A percentile compares a stretch with the other conserved stretches of the same genome.
Evolutionary conservation across 2,113 vertebrate genomes (phyloP).

Genomic region (Sciurus niger): DNA sequence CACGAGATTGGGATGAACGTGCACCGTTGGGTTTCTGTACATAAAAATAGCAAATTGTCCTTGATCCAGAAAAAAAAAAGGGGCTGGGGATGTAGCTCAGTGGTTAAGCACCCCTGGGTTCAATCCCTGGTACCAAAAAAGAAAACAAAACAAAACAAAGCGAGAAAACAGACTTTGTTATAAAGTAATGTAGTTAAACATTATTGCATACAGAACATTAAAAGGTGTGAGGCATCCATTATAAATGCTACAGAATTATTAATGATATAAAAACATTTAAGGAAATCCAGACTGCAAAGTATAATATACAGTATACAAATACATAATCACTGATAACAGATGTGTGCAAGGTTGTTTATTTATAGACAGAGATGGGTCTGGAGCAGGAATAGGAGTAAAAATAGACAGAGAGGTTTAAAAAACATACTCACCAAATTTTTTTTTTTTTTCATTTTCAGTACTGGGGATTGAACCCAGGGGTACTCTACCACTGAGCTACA

Average conservation of each 20-base stretch:
- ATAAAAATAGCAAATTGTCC: too few species aligned
- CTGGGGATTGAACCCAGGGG: not conserved
- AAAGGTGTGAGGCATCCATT: not conserved
- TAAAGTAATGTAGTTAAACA: not conserved
- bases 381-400: not conserved
- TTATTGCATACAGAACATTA: not conserved
- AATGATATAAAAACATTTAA: not conserved
- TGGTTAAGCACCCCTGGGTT: too few species aligned
- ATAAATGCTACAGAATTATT: not conserved
- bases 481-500: not conserved
- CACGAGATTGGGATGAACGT: too few species aligned
- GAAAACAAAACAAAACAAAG: too few species aligned
- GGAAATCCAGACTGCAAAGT: not conserved
- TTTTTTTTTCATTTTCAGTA: not conserved
- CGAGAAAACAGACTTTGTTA: not conserved
- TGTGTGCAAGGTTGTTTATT: not conserved
- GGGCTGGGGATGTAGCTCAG: too few species aligned
- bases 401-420: not conserved
- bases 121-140: too few species aligned
- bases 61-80: too few species aligned
- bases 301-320: not conserved
- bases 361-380: not conserved
- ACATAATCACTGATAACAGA: not conserved
- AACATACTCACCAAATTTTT: not conserved
- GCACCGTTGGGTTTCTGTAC: too few species aligned